These are phyloP conservation scores for Cylas formicarius DNA, from an alignment of 1,140 invertebrate species.

Conservation along the genomic window DNA sequence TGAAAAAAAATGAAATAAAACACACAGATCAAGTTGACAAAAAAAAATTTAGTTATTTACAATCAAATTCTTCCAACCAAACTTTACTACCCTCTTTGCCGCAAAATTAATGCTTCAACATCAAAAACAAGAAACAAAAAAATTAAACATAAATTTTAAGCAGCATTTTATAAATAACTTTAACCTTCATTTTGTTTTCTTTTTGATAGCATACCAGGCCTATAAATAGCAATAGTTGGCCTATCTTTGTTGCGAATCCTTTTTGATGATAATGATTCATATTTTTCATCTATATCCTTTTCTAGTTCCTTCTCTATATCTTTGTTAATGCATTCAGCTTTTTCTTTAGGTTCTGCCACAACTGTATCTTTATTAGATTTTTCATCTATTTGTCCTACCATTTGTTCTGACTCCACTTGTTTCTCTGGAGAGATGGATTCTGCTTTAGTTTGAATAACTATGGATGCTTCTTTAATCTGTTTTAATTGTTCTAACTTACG, in stretches of 20 bases:
- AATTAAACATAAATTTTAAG: too few relatives aligned
- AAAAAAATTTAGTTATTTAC: too few relatives aligned
- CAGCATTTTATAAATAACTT: too few relatives aligned
- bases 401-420: constrained; percentile 2
- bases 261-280: constrained; percentile 33
- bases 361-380: constrained; percentile 11
- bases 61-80: too few relatives aligned
- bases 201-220: constrained; percentile 40
- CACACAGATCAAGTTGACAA: too few relatives aligned
- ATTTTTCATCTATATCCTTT: constrained; percentile 21
- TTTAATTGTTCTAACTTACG: constrained; percentile 23
- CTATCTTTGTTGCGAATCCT: constrained; percentile 47
- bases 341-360: constrained; percentile 1
- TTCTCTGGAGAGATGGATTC: constrained; percentile 22
- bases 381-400: not conserved
- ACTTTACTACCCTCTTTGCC: too few relatives aligned
- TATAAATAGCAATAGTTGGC: constrained; percentile 39
- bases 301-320: constrained; percentile 8
- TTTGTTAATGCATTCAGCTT: constrained; percentile 10
- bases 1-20: too few relatives aligned
- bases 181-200: constrained; percentile 32
- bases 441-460: constrained; percentile 7
- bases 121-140: too few relatives aligned
- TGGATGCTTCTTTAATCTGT: constrained; percentile 12
- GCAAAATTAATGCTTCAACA: too few relatives aligned